These are phyloP conservation scores for Hetaerina titia DNA, from an alignment of 2,888 invertebrate genomes.

Conservation along the genomic window DNA sequence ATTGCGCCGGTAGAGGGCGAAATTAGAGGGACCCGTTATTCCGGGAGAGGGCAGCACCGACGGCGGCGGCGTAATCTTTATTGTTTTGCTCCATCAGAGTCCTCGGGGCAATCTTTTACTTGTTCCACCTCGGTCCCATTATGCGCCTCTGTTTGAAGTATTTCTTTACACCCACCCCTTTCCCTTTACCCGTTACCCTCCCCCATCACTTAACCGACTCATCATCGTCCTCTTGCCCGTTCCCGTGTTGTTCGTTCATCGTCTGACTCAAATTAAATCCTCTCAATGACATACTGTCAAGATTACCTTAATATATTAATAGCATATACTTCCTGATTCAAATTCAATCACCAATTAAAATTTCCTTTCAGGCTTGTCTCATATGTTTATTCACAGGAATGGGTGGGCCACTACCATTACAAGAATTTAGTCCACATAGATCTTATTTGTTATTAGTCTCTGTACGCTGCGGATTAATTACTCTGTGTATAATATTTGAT, in stretches of 20 bases:
- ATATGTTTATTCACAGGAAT: no score
- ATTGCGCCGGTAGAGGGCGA: background rate
- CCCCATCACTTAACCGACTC: background rate
- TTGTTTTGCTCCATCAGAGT: constrained; percentile 50
- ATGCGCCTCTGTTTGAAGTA: background rate
- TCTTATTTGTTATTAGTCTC: no score
- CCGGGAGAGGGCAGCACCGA: constrained; percentile 16
- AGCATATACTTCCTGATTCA: no score
- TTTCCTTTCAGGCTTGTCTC: no score
- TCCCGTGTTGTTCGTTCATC: background rate
- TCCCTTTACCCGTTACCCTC: background rate
- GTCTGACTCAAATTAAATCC: background rate
- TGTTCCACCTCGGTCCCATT: constrained; percentile 21
- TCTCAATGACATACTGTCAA: no score
- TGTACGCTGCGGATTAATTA: no score
- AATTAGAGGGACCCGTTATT: constrained; percentile 25
- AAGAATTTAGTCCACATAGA: no score
- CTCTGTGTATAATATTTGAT: no score
- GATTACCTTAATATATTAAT: no score
- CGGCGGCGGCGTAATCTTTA: constrained; percentile 48
- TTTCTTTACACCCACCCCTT: no score
- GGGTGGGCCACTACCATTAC: no score
- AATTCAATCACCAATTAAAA: no score
- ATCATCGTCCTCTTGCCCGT: background rate
- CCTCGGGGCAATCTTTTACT: constrained; percentile 52